These are phyloP conservation scores for Pyralis farinalis DNA, from an alignment of 2,888 invertebrate species.

Conservation along the genomic window DNA sequence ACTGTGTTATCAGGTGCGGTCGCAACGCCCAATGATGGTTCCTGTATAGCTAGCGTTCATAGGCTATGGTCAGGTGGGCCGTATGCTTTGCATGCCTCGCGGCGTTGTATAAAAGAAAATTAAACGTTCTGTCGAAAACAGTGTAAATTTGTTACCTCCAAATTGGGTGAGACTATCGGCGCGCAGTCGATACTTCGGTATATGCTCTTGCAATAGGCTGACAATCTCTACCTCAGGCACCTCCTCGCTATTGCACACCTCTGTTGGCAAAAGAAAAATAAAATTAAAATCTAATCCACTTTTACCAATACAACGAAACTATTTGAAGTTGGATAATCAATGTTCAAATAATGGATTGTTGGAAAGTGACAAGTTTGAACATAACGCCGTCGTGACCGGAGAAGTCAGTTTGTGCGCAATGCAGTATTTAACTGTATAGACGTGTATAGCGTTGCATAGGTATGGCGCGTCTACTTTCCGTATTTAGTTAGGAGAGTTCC, in stretches of 20 bases:
- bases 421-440: conserved; percentile 35
- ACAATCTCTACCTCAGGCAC: conserved; percentile 98
- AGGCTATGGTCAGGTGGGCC: too few species aligned
- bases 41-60: too few species aligned
- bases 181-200: conserved; percentile 95
- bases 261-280: conserved; percentile 77
- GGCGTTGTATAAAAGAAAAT: too few species aligned
- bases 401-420: conserved; percentile 48
- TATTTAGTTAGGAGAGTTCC: conserved; percentile 57
- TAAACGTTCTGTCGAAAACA: too few species aligned
- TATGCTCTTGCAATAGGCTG: conserved; percentile 96
- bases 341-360: conserved; percentile 30
- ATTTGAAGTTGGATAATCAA: conserved; percentile 16
- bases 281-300: conserved; percentile 11
- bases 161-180: conserved; percentile 97
- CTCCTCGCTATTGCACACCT: conserved; percentile 95
- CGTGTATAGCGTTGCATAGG: conserved; percentile 25
- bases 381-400: conserved; percentile 47
- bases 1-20: too few species aligned
- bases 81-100: too few species aligned
- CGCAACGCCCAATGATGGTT: too few species aligned
- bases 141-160: conserved; percentile 84
- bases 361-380: conserved; percentile 51
- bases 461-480: conserved; percentile 44
- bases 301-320: not conserved